Evolutionary conservation across 1,140 invertebrate genomes (phyloP).

Genomic region (Drosophila repletoides): DNA sequence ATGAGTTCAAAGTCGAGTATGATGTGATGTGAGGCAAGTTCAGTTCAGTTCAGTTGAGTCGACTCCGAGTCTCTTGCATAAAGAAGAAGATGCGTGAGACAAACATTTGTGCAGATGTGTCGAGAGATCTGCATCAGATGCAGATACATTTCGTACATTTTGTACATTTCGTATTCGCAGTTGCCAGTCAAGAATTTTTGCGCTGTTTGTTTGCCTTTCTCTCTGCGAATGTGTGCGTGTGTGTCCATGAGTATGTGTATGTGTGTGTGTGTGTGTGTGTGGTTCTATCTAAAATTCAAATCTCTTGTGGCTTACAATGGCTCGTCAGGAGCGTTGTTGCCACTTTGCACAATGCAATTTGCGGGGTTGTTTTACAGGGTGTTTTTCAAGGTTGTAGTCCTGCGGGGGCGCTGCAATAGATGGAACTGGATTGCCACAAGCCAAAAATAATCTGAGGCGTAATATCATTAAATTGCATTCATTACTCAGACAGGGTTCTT

Average conservation of each 20-base stretch:
- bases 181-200: constrained; percentile 46
- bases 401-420: too few relatives aligned
- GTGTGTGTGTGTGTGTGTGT: constrained; percentile 28
- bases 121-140: constrained; percentile 43
- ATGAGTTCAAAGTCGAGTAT: constrained; percentile 45
- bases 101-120: constrained; percentile 36
- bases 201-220: constrained; percentile 34
- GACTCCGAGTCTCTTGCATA: background rate
- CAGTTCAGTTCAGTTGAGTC: constrained; percentile 7
- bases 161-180: constrained; percentile 39
- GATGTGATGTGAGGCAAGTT: constrained; percentile 14
- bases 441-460: constrained; percentile 26
- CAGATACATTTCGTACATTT: constrained; percentile 29
- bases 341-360: constrained; percentile 58
- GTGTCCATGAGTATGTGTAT: constrained; percentile 18
- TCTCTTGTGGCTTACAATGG: constrained; percentile 61
- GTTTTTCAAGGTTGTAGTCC: constrained; percentile 55
- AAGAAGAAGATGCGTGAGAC: constrained; percentile 24
- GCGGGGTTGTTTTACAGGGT: constrained; percentile 38
- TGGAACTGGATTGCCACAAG: constrained; percentile 1
- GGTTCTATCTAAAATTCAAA: constrained; percentile 71
- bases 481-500: constrained; percentile 28
- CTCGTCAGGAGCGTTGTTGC: constrained; percentile 45
- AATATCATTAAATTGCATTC: constrained; percentile 69
- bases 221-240: constrained; percentile 7